A percentile compares a stretch with the other conserved stretches of the same genome.
Conservation (phyloP, 1,140 invertebrate genomes). For the Acromyrmex charruanus region DNA sequence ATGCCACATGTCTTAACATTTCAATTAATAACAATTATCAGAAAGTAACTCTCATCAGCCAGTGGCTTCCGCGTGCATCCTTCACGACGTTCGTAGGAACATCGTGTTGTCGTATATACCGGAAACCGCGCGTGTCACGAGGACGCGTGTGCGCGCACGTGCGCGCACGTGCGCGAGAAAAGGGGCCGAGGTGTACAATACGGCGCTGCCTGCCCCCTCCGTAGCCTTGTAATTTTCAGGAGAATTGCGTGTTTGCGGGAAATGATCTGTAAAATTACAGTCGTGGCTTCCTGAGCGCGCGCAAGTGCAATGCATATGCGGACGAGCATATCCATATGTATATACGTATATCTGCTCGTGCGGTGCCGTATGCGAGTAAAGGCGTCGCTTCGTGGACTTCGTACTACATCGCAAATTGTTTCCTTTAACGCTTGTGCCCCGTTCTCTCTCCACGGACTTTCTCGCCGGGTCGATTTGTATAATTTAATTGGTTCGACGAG, state of each 20-base stretch:
- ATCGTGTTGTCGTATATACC: slow-evolving; percentile 3
- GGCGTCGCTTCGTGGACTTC: slow-evolving; percentile 46
- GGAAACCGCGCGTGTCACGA: slow-evolving; percentile 20
- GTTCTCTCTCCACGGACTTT: slow-evolving; percentile 50
- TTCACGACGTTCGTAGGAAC: slow-evolving; percentile 27
- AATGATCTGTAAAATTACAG: slow-evolving; percentile 75
- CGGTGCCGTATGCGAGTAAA: neutral
- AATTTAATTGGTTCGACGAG: slow-evolving; percentile 74
- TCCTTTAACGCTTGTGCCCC: neutral
- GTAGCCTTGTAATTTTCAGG: slow-evolving; percentile 65
- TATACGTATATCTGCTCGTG: neutral
- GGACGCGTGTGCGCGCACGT: slow-evolving; percentile 27
- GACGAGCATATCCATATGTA: slow-evolving; percentile 25
- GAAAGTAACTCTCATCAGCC: neutral
- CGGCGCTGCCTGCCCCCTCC: neutral
- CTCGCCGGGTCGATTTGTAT: slow-evolving; percentile 67
- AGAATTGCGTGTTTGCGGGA: slow-evolving; percentile 68
- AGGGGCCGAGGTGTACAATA: slow-evolving; percentile 16
- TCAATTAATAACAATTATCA: slow-evolving; percentile 28
- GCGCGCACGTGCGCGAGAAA: slow-evolving; percentile 50
- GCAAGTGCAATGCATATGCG: slow-evolving; percentile 3
- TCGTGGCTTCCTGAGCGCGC: slow-evolving; percentile 64
- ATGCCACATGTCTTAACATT: neutral
- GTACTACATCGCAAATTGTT: slow-evolving; percentile 32
- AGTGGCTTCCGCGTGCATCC: slow-evolving; percentile 32